phyloP scores from a whole-genome alignment of 2,888 invertebrate genomes.

The Drosophila anomalipes region DNA sequence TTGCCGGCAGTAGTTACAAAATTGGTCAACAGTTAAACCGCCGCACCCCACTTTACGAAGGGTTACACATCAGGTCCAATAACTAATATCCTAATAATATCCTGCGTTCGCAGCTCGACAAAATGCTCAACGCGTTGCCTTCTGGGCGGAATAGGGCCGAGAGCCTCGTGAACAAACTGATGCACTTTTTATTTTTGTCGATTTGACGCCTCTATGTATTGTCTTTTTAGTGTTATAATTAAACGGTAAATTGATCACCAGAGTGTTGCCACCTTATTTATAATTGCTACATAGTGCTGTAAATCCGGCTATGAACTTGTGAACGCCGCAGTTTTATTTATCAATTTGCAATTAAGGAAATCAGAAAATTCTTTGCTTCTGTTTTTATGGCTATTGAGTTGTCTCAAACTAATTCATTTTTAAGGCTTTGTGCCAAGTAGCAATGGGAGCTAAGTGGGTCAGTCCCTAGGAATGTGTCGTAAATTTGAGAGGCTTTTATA shows the following conservation, averaged over 20 bases:
- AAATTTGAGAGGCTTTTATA: constrained; percentile 19
- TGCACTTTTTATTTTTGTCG: too few species aligned
- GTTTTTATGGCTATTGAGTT: neutral
- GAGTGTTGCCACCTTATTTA: neutral
- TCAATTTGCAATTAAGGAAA: neutral
- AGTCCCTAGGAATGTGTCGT: constrained; percentile 25
- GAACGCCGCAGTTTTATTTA: neutral
- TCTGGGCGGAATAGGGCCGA: too few species aligned
- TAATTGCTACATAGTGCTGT: neutral
- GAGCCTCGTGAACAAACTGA: too few species aligned
- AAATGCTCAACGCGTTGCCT: too few species aligned
- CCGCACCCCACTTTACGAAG: too few species aligned
- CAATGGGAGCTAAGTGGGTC: constrained; percentile 10
- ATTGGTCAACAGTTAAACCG: too few species aligned
- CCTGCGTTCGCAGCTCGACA: too few species aligned
- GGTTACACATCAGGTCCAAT: too few species aligned
- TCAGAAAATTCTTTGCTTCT: neutral
- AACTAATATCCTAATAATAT: too few species aligned
- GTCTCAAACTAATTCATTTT: constrained; percentile 8
- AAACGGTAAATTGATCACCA: neutral
- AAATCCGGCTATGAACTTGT: neutral
- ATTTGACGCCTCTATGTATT: too few species aligned
- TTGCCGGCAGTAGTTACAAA: too few species aligned
- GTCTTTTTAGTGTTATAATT: neutral
- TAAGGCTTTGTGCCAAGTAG: constrained; percentile 11